Percentiles rank a stretch among this genome's conserved stretches.
Conservation (phyloP, 2,888 invertebrate genomes). For the Pimpla rufipes region DNA sequence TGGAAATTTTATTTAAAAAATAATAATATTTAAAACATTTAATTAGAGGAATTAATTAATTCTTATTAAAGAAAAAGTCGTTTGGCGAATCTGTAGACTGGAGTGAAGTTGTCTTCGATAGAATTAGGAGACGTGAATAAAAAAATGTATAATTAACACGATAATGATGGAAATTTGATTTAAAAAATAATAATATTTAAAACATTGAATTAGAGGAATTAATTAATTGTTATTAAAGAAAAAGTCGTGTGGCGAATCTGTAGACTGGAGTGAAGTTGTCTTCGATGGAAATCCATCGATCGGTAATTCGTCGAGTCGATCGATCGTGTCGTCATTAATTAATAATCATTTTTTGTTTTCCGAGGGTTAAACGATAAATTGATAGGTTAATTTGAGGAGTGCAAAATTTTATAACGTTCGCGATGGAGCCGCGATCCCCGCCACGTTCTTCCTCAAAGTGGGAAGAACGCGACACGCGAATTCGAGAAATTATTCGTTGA, state of each 20-base stretch:
- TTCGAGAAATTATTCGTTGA: not conserved
- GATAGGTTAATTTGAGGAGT: not conserved
- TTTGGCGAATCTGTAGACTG: not conserved
- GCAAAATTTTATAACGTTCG: not conserved
- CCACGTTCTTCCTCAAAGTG: slow-evolving; percentile 25
- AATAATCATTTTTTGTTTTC: not conserved
- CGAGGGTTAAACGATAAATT: not conserved
- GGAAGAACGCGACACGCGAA: not conserved
- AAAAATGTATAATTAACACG: too few species aligned
- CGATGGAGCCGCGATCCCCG: slow-evolving; percentile 15
- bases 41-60: not conserved
- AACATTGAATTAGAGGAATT: not conserved
- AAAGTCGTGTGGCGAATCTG: too few species aligned
- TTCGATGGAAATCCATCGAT: not conserved
- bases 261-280: not conserved
- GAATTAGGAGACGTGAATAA: too few species aligned
- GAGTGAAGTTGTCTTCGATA: slow-evolving; percentile 15
- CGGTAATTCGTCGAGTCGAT: not conserved
- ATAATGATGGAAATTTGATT: not conserved
- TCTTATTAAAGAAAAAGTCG: not conserved
- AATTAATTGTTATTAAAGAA: not conserved
- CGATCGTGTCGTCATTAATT: not conserved
- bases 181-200: not conserved
- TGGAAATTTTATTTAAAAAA: not conserved
- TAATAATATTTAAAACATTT: not conserved